Base-by-base conservation (phyloP, 2,888 invertebrate species). In the Frankliniella intonsa region DNA sequence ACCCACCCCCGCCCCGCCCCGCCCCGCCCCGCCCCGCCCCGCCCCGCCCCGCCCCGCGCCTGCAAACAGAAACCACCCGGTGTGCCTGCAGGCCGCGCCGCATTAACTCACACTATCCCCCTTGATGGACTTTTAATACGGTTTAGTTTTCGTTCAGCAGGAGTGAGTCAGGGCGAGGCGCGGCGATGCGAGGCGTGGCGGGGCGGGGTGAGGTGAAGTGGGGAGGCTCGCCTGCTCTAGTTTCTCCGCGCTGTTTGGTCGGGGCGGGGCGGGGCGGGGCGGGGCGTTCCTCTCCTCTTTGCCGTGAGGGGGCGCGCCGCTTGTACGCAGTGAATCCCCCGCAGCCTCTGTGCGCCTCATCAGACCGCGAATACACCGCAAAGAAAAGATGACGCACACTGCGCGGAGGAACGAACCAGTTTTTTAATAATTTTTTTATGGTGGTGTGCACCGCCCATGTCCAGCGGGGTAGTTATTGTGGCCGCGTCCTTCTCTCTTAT, bases 101-200 rank as follows among this genome's bases (percentile, higher is more conserved):
- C 69, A 25, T 25, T 25, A 22, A 76, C 69, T 76, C 69, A 25
- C 38, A 38, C 19, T n/a, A 62, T 62, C 62, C 38, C 55, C 14
- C 69, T 76, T 76, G 69, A 76, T 76, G 69, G 69, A 76, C 69
- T 76, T 76, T 76, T 76, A 76, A 76, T 76, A 25, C 69, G 69
- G 22, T 76, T 76, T 76, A 76, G 69, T 76, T 76, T 76, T 76
- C 69, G 69, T 76, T 76, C 69, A 76, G 69, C 62, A 25, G 69
- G 22, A 5, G 38, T 3, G 38, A 38, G 38, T 38, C 38, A 38
- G 38, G 38, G 38, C 38, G 38, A 11, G 55, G 17, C 7, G 55
- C 14, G 12, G 17, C 55, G 55, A 12, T 5, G 55, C 0, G 55
- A 55, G 19, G 17, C 55, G 55, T 5, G 0, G 19, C 55, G 38